These are phyloP conservation scores for Aphelocoma coerulescens DNA, from an alignment of 2,113 vertebrate species.

Conservation along the genomic window DNA sequence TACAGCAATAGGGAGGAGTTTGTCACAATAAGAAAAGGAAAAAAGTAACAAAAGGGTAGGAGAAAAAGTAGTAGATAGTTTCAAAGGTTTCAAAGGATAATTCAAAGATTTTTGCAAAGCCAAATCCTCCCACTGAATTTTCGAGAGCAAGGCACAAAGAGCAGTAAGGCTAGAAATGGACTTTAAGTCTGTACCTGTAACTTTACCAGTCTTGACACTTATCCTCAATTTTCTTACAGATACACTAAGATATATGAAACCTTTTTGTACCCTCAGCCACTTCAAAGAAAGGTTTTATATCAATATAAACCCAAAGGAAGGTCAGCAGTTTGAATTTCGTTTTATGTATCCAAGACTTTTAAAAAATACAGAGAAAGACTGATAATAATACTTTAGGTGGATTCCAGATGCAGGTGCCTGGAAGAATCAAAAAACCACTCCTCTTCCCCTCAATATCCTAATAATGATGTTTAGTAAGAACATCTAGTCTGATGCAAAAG, in stretches of 20 bases:
- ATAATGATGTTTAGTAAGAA: not conserved
- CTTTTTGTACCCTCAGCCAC: not conserved
- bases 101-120: not conserved
- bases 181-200: not conserved
- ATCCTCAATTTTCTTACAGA: not conserved
- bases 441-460: not conserved
- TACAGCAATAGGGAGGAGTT: not conserved
- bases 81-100: not conserved
- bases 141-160: not conserved
- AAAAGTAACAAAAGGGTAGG: not conserved
- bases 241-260: not conserved
- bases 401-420: accelerated
- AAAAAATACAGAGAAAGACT: not conserved
- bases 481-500: not conserved
- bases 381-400: not conserved
- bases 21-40: not conserved
- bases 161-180: not conserved
- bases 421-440: not conserved
- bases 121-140: not conserved
- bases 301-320: not conserved
- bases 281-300: slow-evolving; percentile 13
- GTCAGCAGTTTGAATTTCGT: not conserved
- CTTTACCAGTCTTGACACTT: not conserved
- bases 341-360: not conserved
- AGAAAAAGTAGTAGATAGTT: not conserved